Conservation (phyloP, 1,140 invertebrate genomes). For the Drosophila guanche region DNA sequence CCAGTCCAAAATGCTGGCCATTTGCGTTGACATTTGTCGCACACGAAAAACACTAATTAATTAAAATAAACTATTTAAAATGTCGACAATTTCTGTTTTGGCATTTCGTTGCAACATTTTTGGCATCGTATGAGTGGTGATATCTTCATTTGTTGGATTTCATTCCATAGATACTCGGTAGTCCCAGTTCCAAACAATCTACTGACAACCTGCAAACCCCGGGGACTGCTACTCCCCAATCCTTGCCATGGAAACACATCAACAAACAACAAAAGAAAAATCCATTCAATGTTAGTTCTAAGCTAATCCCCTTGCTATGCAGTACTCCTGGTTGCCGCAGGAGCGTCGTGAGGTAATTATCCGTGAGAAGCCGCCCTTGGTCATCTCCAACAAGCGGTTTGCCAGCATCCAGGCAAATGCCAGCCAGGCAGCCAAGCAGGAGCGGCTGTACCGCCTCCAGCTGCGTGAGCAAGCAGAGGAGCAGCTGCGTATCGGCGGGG, state of each 20-base stretch:
- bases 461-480: slow-evolving; percentile 42
- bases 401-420: slow-evolving; percentile 49
- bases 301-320: slow-evolving; percentile 22
- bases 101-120: slow-evolving; percentile 41
- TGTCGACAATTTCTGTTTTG: slow-evolving; percentile 34
- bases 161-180: too few relatives aligned
- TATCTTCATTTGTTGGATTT: too few relatives aligned
- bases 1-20: slow-evolving; percentile 61
- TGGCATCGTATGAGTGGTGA: background rate
- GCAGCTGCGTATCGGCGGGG: slow-evolving; percentile 54
- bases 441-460: slow-evolving; percentile 29
- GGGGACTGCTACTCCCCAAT: too few relatives aligned
- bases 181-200: too few relatives aligned
- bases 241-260: slow-evolving; percentile 27
- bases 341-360: slow-evolving; percentile 47
- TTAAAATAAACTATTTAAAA: slow-evolving; percentile 55
- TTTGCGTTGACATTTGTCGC: slow-evolving; percentile 78
- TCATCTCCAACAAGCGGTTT: slow-evolving; percentile 54
- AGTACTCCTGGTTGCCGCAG: slow-evolving; percentile 69
- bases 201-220: too few relatives aligned
- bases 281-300: slow-evolving; percentile 1
- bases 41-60: slow-evolving; percentile 59
- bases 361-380: slow-evolving; percentile 54
- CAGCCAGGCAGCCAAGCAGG: slow-evolving; percentile 29
- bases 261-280: background rate